Evolutionary conservation across 1,140 invertebrate genomes (phyloP), one percentile per base, ranked within the genome.

Genomic region (Stenopsyche tienmushanensis): DNA sequence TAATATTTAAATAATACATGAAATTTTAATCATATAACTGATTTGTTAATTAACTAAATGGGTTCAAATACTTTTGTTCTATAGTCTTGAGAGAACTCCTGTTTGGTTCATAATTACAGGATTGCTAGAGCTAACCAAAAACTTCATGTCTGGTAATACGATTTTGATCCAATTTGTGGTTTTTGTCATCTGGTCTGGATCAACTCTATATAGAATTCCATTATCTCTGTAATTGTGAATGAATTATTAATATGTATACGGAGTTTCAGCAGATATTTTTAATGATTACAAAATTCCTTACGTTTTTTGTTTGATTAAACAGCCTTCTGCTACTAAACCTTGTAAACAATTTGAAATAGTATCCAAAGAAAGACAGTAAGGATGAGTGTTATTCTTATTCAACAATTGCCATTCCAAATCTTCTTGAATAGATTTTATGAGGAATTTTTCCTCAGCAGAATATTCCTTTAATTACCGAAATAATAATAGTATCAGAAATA

Each of bases 281-380:
- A n/a, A n/a, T n/a, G n/a, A n/a, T n/a, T n/a, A n/a, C 10, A 42
- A 23, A 18, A 42, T 10, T 20, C 24, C 5, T 52, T 72, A 83
- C 82, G 59, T 70, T 71, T 72, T 76, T 15, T 71, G 71, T 67
- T 73, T 79, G 5, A 39, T 41, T 1, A 82, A 49, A 0, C 72
- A 75, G 0, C 72, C 72, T 8, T 72, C 70, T 9, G 71, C 64
- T 1, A 70, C 65, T 13, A 83, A 72, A 24, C 76, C 79, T 39
- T 71, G 74, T 20, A 83, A 64, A 62, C 79, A 81, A 74, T 77
- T 79, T 20, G 71, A 69, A 34, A 82, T 75, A 34, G 77, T 79
- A 67, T 86, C 84, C 63, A 86, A 75, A 34, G 82, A 84, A 24
- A 87, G 74, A 65, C 80, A 82, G 78, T 86, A 87, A 0, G 85